Percentiles rank a stretch among this genome's conserved stretches.
Conservation (phyloP, 2,888 invertebrate species). For the Ormyrus thymus region DNA sequence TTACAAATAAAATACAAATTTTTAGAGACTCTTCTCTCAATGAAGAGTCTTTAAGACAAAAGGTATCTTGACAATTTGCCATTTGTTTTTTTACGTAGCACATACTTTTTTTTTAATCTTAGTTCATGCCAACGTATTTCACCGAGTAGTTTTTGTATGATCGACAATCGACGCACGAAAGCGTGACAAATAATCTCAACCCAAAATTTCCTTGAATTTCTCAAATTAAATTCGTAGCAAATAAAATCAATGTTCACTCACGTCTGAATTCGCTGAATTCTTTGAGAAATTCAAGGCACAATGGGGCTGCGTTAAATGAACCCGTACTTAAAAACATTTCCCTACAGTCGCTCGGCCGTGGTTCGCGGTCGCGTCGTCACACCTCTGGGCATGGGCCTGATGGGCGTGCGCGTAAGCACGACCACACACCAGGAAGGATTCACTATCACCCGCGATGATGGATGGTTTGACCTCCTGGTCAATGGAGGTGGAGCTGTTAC, state of each 20-base stretch:
- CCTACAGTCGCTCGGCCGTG: conserved; percentile 93
- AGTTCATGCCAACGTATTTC: conserved; percentile 53
- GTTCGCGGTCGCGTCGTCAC: conserved; percentile 96
- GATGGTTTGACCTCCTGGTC: conserved; percentile 98
- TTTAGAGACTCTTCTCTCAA: conserved; percentile 40
- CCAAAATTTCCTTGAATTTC: conserved; percentile 24
- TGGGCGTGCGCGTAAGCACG: conserved; percentile 96
- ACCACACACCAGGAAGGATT: conserved; percentile 96
- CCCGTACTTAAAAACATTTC: conserved; percentile 9
- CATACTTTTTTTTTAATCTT: conserved; percentile 45
- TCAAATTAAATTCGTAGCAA: neutral
- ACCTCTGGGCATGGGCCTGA: conserved; percentile 92
- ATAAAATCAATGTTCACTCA: conserved; percentile 1
- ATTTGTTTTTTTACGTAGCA: conserved; percentile 47
- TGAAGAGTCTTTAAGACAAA: conserved; percentile 25
- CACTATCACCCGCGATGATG: conserved; percentile 93
- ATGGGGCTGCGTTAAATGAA: neutral
- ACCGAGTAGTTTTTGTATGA: conserved; percentile 55
- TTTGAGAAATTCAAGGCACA: no score
- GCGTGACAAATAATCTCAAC: conserved; percentile 22
- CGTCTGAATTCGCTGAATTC: no score
- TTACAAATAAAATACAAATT: neutral
- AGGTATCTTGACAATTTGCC: conserved; percentile 31
- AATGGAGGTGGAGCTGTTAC: conserved; percentile 99
- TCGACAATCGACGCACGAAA: conserved; percentile 46